Evolutionary conservation across 2,113 vertebrate species (phyloP), one percentile per base, ranked within the genome.

Genomic region (Micromys minutus): DNA sequence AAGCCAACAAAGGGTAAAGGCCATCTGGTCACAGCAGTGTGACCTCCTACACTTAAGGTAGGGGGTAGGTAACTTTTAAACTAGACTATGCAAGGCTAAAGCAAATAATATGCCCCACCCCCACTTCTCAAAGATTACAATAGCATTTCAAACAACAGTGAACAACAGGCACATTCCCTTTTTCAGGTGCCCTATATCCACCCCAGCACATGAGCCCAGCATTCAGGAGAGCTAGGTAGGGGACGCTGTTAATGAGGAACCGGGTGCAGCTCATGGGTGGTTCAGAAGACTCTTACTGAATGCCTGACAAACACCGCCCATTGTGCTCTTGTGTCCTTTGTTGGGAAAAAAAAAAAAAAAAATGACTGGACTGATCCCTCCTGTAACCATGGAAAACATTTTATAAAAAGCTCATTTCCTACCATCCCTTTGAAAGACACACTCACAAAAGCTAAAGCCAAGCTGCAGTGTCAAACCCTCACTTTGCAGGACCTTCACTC

Each of bases 291-390:
- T 42, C 92, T 47, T 91, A 86, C 52, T 31, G 52, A 85, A 65
- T 34, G 26, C 52, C 85, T 45, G 83, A 79, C 88, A 92, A 91
- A 93, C 81, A 89, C 1, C 15, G 31, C 69, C 89, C 72, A 59
- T 24, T 83, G 81, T 57, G 55, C 90, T 86, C 55, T 42, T 95
- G 55, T 75, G 84, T 85, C 77, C 88, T 96, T 67, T 96, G 61
- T 91, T 84, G 90, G 9, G 61, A 36, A 34, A 36, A 67, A n/a
- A n/a, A n/a, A n/a, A n/a, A n/a, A 67, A 67, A 19, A 71, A 55
- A 93, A 87, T 81, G 80, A 96, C 59, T 80, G 5, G 13, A 83
- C 69, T 36, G 59, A 71, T 85, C 7, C 15, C 92, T 94, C 72
- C 72, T 74, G 1, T 24, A 83, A 87, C 80, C 65, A 39, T 8